Evolutionary conservation across 2,797 vertebrate genomes (phyloP).

Genomic region (Crenuchus spilurus): DNA sequence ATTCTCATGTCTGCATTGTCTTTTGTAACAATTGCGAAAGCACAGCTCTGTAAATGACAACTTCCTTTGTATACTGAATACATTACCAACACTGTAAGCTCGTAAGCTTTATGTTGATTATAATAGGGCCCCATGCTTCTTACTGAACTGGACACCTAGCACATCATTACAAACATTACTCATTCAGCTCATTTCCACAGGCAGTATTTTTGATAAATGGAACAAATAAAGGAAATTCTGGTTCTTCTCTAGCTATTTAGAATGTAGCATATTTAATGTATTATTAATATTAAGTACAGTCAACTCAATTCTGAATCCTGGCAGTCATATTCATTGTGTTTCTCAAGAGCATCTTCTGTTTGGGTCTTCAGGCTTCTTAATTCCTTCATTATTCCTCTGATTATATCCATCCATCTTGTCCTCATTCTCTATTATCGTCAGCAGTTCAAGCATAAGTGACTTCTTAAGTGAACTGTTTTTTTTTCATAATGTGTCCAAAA

Average conservation of each 20-base stretch:
- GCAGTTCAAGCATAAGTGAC: too few species aligned
- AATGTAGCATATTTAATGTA: neutral
- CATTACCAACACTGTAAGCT: neutral
- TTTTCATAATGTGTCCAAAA: too few species aligned
- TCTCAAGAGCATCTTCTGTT: too few species aligned
- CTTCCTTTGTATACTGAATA: constrained; percentile 4
- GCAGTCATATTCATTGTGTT: too few species aligned
- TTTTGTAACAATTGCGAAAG: constrained; percentile 17
- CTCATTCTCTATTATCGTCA: too few species aligned
- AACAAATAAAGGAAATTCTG: neutral
- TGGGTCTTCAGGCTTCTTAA: too few species aligned
- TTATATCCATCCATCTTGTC: too few species aligned
- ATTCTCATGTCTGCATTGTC: constrained; percentile 24
- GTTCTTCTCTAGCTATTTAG: neutral
- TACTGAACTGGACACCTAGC: neutral
- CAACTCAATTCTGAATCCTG: too few species aligned
- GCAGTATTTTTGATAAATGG: neutral
- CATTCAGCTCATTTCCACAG: neutral
- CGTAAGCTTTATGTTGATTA: neutral
- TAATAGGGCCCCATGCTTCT: neutral
- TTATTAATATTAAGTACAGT: too few species aligned
- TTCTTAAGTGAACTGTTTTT: too few species aligned
- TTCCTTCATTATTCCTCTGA: too few species aligned
- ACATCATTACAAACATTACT: neutral
- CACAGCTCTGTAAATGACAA: constrained; percentile 23